Percentiles rank a stretch among this genome's conserved stretches.
Conservation (phyloP, 2,888 invertebrate genomes). For the Phalera bucephala region DNA sequence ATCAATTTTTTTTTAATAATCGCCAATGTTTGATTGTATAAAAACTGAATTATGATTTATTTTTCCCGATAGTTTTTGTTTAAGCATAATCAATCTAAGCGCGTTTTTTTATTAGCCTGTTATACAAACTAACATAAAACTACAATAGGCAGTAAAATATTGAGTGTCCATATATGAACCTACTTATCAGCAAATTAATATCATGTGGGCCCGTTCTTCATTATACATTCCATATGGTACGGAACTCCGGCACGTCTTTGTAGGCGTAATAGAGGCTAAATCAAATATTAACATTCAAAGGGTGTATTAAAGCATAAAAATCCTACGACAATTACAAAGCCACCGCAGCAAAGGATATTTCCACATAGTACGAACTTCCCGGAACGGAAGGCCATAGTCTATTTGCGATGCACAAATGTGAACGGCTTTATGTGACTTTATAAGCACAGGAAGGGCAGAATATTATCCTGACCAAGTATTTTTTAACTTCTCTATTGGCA, state of each 20-base stretch:
- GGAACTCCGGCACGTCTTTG: constrained; percentile 36
- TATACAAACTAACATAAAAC: no score
- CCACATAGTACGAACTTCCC: neutral
- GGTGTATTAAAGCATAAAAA: constrained; percentile 13
- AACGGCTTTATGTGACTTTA: neutral
- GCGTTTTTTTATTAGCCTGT: no score
- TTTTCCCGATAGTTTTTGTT: no score
- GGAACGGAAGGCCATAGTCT: neutral
- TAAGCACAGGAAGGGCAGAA: no score
- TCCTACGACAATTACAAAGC: neutral
- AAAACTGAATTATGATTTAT: no score
- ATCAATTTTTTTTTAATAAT: no score
- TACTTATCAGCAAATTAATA: constrained; percentile 33
- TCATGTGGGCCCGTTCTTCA: constrained; percentile 40
- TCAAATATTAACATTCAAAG: constrained; percentile 22
- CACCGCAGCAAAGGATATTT: constrained; percentile 1
- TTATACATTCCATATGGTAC: constrained; percentile 34
- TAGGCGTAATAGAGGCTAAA: constrained; percentile 49
- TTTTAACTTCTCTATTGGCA: no score
- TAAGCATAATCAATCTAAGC: no score
- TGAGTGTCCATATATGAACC: constrained; percentile 15
- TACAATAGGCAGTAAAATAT: constrained; percentile 38
- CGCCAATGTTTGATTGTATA: no score
- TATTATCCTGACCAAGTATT: no score
- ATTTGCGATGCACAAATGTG: neutral